Percentiles rank a stretch among this genome's conserved stretches.
Evolutionary conservation across 2,888 invertebrate species (phyloP).

Genomic region (Sinelater perroti): DNA sequence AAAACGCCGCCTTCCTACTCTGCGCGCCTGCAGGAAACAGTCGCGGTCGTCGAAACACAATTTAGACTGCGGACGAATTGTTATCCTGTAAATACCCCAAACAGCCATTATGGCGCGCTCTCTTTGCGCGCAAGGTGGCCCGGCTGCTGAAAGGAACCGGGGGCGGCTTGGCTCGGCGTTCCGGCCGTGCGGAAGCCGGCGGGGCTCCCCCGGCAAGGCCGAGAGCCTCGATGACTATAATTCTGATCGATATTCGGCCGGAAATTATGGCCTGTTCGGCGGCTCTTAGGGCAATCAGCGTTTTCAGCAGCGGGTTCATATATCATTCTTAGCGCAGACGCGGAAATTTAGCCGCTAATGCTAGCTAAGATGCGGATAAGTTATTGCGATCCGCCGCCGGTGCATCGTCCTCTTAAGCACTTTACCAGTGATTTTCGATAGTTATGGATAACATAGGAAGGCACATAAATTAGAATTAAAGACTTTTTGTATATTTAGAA

Average conservation of each 20-base stretch:
- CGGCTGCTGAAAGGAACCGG: no score
- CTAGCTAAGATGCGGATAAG: not conserved
- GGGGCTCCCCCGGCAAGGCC: no score
- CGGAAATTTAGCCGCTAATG: constrained; percentile 1
- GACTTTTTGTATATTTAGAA: no score
- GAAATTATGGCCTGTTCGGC: constrained; percentile 4
- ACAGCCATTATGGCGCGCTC: constrained; percentile 29
- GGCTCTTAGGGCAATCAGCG: constrained; percentile 5
- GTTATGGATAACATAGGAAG: no score
- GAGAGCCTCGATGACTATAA: no score
- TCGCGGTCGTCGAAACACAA: constrained; percentile 26
- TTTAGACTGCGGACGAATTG: constrained; percentile 36
- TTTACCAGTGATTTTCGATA: no score
- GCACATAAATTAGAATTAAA: no score
- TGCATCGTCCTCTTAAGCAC: no score
- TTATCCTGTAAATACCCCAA: constrained; percentile 29
- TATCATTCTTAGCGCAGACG: not conserved
- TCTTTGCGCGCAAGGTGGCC: no score
- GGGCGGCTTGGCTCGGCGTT: no score
- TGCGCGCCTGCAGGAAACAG: constrained; percentile 19
- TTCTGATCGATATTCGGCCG: not conserved
- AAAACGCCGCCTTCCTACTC: constrained; percentile 40
- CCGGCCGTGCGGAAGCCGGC: no score
- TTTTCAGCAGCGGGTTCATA: not conserved
- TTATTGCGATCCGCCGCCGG: constrained; percentile 6